phyloP scores from a whole-genome alignment of 1,140 invertebrate species.

The Camponotus pennsylvanicus region DNA sequence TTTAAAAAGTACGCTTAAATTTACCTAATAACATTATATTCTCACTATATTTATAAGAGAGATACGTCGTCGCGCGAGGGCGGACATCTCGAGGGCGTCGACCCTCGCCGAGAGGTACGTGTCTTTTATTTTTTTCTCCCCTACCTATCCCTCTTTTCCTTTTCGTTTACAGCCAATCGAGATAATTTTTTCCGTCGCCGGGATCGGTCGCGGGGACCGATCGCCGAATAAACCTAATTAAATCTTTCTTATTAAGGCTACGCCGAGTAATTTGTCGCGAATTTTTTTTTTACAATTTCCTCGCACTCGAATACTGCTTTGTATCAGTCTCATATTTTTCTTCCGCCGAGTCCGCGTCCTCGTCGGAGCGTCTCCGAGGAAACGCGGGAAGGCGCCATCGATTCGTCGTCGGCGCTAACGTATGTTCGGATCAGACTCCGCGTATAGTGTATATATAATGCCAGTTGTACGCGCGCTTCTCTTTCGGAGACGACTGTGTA shows the following conservation, averaged over 20 bases:
- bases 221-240: constrained; percentile 80
- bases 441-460: constrained; percentile 77
- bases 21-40: constrained; percentile 84
- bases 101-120: constrained; percentile 52
- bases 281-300: constrained; percentile 76
- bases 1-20: constrained; percentile 80
- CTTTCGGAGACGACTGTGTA: constrained; percentile 66
- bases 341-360: constrained; percentile 34
- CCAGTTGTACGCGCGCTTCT: constrained; percentile 83
- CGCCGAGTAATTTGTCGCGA: constrained; percentile 75
- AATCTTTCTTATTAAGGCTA: constrained; percentile 81
- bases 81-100: constrained; percentile 31
- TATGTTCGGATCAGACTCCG: constrained; percentile 21
- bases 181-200: constrained; percentile 75
- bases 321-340: constrained; percentile 85
- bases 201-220: constrained; percentile 54
- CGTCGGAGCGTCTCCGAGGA: neutral
- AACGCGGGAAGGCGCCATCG: constrained; percentile 15
- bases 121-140: neutral
- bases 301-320: constrained; percentile 84
- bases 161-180: constrained; percentile 83
- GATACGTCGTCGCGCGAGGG: constrained; percentile 70
- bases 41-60: constrained; percentile 78
- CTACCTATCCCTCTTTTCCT: constrained; percentile 6
- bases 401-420: constrained; percentile 11